Conservation (phyloP, 1,140 invertebrate genomes). For the Drosophila aff. region DNA sequence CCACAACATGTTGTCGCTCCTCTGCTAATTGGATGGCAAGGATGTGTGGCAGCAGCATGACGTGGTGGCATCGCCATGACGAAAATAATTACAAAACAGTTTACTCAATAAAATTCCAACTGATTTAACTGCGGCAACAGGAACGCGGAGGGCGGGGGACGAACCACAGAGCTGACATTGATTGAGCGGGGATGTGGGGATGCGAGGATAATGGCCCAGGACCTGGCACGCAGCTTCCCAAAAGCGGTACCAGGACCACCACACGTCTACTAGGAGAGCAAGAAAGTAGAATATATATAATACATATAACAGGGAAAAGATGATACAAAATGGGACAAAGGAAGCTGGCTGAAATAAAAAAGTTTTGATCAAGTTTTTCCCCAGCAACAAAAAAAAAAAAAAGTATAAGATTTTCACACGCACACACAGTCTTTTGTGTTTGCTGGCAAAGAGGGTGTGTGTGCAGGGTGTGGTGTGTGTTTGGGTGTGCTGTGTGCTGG, state of each 20-base stretch:
- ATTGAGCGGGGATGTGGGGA: constrained; percentile 71
- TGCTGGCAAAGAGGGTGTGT: neutral
- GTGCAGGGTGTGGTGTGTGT: too few species aligned
- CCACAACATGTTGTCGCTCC: constrained; percentile 73
- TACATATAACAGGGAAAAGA: neutral
- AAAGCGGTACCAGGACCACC: neutral
- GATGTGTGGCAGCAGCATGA: constrained; percentile 36
- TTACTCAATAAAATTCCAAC: constrained; percentile 80
- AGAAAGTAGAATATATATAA: neutral
- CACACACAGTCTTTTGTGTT: constrained; percentile 1
- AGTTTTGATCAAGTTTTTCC: constrained; percentile 65
- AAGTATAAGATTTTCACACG: constrained; percentile 47
- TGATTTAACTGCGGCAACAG: constrained; percentile 66
- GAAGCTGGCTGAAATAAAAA: constrained; percentile 20
- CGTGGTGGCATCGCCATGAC: constrained; percentile 54
- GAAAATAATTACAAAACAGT: constrained; percentile 81
- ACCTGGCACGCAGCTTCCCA: constrained; percentile 22
- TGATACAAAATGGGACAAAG: neutral
- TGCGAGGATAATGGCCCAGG: constrained; percentile 40
- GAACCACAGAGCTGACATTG: constrained; percentile 67
- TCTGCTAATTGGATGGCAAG: constrained; percentile 70
- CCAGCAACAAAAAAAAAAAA: constrained; percentile 35
- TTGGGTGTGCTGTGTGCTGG: constrained; percentile 4
- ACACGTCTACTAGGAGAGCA: neutral
- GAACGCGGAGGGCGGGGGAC: neutral